Evolutionary conservation across 2,888 invertebrate genomes (phyloP).

Genomic region (Callosobruchus maculatus): DNA sequence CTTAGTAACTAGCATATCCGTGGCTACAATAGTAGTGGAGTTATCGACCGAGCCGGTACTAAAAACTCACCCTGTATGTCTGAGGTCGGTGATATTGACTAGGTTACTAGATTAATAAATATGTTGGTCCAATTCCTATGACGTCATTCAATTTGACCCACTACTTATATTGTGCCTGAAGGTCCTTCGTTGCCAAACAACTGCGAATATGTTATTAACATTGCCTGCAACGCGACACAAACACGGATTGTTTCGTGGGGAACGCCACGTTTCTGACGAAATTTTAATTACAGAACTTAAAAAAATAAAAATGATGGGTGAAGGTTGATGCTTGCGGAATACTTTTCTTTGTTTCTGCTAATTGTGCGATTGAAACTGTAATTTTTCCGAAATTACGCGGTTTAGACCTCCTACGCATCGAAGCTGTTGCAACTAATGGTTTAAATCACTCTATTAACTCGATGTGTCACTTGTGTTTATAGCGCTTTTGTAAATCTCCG

Average conservation of each 20-base stretch:
- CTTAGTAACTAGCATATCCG: too few species aligned
- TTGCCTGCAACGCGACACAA: not conserved
- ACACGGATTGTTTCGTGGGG: not conserved
- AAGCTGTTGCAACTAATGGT: not conserved
- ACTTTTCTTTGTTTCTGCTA: not conserved
- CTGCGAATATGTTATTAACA: not conserved
- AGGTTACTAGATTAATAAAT: too few species aligned
- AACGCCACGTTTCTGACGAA: not conserved
- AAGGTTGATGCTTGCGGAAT: not conserved
- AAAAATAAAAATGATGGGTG: not conserved
- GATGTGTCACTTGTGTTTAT: not conserved
- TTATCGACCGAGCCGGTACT: too few species aligned
- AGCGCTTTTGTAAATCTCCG: not conserved
- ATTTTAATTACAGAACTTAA: not conserved
- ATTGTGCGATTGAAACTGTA: not conserved
- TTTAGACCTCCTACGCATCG: not conserved
- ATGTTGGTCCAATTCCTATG: too few species aligned
- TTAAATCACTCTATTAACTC: not conserved
- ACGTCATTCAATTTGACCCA: too few species aligned
- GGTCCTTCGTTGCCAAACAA: not conserved
- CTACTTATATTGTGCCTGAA: not conserved
- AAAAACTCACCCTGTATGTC: too few species aligned
- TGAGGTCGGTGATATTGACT: too few species aligned
- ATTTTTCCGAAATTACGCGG: not conserved
- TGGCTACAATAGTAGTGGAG: too few species aligned